These are phyloP conservation scores for Helicolenus hilgendorfi DNA, from an alignment of 2,797 vertebrate genomes.

Conservation along the genomic window DNA sequence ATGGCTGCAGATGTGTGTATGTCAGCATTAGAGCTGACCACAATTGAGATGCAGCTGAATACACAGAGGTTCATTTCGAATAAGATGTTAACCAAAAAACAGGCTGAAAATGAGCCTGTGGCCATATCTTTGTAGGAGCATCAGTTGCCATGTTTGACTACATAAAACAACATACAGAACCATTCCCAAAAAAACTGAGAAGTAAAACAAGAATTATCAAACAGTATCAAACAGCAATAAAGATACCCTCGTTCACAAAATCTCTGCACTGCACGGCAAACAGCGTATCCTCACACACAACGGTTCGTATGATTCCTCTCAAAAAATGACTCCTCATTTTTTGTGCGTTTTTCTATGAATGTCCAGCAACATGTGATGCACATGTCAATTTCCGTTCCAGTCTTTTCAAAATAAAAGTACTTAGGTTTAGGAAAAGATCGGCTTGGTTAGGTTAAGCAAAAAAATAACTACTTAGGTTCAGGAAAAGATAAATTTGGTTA, in stretches of 20 bases:
- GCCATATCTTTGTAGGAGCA: neutral
- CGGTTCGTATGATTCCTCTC: too few species aligned
- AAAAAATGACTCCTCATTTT: too few species aligned
- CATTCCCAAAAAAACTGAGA: neutral
- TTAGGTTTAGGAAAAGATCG: too few species aligned
- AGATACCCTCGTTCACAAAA: neutral
- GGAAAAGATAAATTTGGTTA: too few species aligned
- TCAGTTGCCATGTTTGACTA: neutral
- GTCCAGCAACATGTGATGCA: too few species aligned
- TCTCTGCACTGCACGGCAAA: neutral
- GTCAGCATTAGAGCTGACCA: constrained; percentile 51
- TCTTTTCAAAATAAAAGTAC: too few species aligned
- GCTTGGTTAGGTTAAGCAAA: too few species aligned
- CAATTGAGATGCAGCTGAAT: constrained; percentile 70
- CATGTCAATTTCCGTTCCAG: too few species aligned
- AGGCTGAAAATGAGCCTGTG: neutral
- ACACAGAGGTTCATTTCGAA: constrained; percentile 42
- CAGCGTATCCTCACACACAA: too few species aligned
- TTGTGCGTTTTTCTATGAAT: too few species aligned
- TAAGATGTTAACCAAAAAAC: constrained; percentile 43
- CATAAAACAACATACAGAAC: neutral
- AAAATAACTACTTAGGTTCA: too few species aligned
- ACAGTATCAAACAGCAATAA: neutral
- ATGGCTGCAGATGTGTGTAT: constrained; percentile 57
- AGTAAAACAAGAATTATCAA: neutral